A percentile compares a stretch with the other conserved stretches of the same genome.
Evolutionary conservation across 2,888 invertebrate genomes (phyloP).

Genomic region (Drosophila prolongata): DNA sequence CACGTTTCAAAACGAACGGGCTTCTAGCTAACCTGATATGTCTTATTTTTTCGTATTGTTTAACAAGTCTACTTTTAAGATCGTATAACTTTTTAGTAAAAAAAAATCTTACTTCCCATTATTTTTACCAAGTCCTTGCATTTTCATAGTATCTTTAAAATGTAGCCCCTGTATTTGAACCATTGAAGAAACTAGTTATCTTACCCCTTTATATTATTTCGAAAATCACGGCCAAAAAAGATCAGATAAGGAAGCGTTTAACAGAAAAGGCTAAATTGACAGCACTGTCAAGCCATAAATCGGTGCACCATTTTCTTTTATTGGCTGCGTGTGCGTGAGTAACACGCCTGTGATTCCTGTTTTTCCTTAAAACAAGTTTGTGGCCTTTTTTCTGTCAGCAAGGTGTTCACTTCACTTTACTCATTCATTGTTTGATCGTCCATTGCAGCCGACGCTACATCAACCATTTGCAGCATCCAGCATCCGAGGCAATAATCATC

Average conservation of each 20-base stretch:
- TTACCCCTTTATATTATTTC: background rate
- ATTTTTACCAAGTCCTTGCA: too few species aligned
- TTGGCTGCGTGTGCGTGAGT: slow-evolving; percentile 17
- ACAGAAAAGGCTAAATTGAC: slow-evolving; percentile 5
- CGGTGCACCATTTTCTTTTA: slow-evolving; percentile 76
- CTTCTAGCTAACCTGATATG: too few species aligned
- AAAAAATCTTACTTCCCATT: too few species aligned
- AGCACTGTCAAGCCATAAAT: slow-evolving; percentile 61
- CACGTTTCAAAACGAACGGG: too few species aligned
- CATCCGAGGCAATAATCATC: slow-evolving; percentile 55
- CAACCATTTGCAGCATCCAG: slow-evolving; percentile 51
- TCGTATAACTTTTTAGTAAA: too few species aligned
- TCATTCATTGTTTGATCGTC: slow-evolving; percentile 41
- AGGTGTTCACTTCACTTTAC: slow-evolving; percentile 33
- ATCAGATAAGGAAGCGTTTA: slow-evolving; percentile 14
- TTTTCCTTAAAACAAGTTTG: slow-evolving; percentile 76
- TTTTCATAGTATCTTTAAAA: background rate
- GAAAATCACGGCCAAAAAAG: slow-evolving; percentile 11
- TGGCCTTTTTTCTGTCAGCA: slow-evolving; percentile 20
- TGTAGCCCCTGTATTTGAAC: background rate
- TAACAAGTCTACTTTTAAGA: too few species aligned
- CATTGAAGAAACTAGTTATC: slow-evolving; percentile 14
- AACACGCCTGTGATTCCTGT: slow-evolving; percentile 67
- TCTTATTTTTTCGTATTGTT: too few species aligned
- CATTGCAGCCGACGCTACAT: slow-evolving; percentile 26